Evolutionary conservation across 1,140 invertebrate genomes (phyloP), one percentile per base, ranked within the genome.

Genomic region (Hyles euphorbiae): DNA sequence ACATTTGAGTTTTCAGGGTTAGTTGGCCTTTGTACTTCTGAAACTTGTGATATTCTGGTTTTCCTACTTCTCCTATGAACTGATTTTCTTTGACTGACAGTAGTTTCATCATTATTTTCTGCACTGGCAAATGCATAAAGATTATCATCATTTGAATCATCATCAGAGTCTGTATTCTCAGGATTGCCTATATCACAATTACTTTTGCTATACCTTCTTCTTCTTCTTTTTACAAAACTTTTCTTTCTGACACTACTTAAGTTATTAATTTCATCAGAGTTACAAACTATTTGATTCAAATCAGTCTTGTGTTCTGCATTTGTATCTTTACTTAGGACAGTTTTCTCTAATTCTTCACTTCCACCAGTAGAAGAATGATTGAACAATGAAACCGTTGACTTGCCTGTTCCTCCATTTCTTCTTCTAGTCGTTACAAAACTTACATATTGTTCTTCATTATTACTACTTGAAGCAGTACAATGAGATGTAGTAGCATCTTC

Each of bases 351-450:
- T 47, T 77, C 68, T 53, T 9, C 50, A 60, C 63, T 79, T 52
- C 61, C 70, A 72, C 65, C 74, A 44, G 40, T 53, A 55, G 55
- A 59, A 53, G 76, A 75, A 56, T 70, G 68, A 70, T 84, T 64
- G 53, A 72, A 64, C 11, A 60, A 58, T 47, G 68, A 65, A 56
- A 83, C 55, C 33, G 69, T 71, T 33, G 76, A 82, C 57, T 81
- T 63, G 56, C 75, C 79, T 50, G 69, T 66, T 10, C 66, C 11
- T 63, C 72, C 67, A 71, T 78, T 81, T 53, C 72, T 63, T 72
- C 73, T 76, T 71, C 82, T 78, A 22, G 75, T 85, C 49, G 81
- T 87, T 8, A 87, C 82, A 76, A 78, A 85, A 65, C 75, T 78
- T 10, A 73, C 50, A 53, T 58, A 68, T 60, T 56, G 68, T 6